Evolutionary conservation across 2,797 vertebrate genomes (phyloP).

Genomic region (Liasis olivaceus): DNA sequence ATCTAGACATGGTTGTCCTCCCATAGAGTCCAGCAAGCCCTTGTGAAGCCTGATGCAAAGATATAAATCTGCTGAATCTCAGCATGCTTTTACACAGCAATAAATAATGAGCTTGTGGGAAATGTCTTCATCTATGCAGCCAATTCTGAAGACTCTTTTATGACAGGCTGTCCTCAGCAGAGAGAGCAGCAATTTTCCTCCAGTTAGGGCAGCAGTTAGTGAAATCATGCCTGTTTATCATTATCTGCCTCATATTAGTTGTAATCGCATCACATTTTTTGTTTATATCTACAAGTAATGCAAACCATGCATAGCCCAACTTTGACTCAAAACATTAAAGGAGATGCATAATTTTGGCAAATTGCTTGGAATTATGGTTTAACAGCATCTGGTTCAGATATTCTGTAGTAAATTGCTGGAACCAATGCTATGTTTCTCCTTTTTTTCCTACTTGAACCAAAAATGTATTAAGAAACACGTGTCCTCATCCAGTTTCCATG

Average conservation of each 20-base stretch:
- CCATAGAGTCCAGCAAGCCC: background rate
- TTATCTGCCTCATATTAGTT: constrained; percentile 57
- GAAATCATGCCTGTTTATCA: constrained; percentile 42
- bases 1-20: background rate
- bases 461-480: constrained; percentile 77
- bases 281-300: constrained; percentile 75
- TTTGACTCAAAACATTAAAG: constrained; percentile 77
- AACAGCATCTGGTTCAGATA: constrained; percentile 81
- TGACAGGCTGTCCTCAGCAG: constrained; percentile 28
- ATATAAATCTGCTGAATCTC: constrained; percentile 31
- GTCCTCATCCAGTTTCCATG: constrained; percentile 72
- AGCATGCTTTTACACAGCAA: constrained; percentile 49
- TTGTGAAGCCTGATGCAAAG: constrained; percentile 29
- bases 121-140: constrained; percentile 50
- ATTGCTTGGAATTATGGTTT: constrained; percentile 78
- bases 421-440: constrained; percentile 61
- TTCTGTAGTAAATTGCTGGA: constrained; percentile 78
- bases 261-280: constrained; percentile 67
- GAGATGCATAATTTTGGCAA: constrained; percentile 82
- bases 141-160: constrained; percentile 34
- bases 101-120: constrained; percentile 58
- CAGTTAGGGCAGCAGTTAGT: constrained; percentile 34
- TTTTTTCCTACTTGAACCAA: constrained; percentile 71
- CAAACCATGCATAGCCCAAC: constrained; percentile 75
- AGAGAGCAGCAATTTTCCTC: constrained; percentile 50